Evolutionary conservation across 2,113 vertebrate genomes (phyloP), one percentile per base, ranked within the genome.

Genomic region (Prionailurus viverrinus): DNA sequence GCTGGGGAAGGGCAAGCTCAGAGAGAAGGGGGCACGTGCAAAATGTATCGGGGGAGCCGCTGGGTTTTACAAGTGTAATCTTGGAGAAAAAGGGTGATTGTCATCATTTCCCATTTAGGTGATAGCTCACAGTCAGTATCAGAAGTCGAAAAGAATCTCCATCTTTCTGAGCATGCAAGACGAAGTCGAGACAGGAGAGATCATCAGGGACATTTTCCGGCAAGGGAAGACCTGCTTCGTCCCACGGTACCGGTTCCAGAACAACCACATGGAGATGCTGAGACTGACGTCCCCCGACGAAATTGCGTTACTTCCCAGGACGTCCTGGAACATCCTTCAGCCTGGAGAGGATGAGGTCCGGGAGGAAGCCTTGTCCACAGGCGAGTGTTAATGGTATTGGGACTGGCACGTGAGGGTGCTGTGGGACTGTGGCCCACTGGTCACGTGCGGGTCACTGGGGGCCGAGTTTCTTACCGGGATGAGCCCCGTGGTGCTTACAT

Each of bases 181-280:
- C 94, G 99, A 99, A 98, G 98, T 99, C 15, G 97, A 98, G 95
- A 99, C 99, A 0, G 99, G 99, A 74, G 99, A 99, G 92, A 99
- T 99, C 96, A 98, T 99, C 95, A 98, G 98, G 91, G 98, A 99
- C 95, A 98, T 99, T 51, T 99, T 99, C 41, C 99, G 93, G 51
- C 94, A 89, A 87, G 99, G 99, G 4, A 99, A 99, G 96, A 98
- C 98, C 95, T 99, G 99, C 98, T 99, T 99, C 95, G 99, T 99
- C 95, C 99, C 99, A 15, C 99, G 98, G 87, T 99, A 99, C 96
- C 98, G 98, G 65, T 94, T 97, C 74, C 90, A 98, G 84, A 99
- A 99, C 98, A 99, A 53, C 91, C 99, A 99, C 85, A 99, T 99
- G 99, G 99, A 99, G 98, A 99, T 99, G 99, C 92, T 99, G 91